These are phyloP conservation scores for Blera fallax DNA, from an alignment of 2,888 invertebrate species.

Conservation along the genomic window DNA sequence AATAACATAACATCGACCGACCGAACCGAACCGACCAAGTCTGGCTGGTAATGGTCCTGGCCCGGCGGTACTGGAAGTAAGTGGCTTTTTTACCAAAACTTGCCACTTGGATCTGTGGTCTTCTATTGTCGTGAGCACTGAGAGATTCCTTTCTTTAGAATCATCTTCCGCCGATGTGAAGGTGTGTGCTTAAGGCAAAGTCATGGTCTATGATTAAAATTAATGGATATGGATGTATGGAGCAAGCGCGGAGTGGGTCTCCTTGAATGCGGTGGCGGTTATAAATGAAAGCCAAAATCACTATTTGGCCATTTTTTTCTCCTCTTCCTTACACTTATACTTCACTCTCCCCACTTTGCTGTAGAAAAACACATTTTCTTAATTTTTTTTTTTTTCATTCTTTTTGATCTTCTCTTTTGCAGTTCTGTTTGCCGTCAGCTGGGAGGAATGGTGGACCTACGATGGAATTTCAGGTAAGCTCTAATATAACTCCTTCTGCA, in stretches of 20 bases:
- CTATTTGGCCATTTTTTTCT: constrained; percentile 22
- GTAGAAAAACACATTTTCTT: constrained; percentile 7
- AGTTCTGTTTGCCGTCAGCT: constrained; percentile 84
- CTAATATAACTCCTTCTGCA: constrained; percentile 33
- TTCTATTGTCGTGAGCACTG: constrained; percentile 45
- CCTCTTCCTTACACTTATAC: not conserved
- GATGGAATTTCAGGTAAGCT: constrained; percentile 95
- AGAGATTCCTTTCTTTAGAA: constrained; percentile 33
- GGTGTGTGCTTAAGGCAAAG: constrained; percentile 74
- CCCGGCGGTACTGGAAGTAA: constrained; percentile 30
- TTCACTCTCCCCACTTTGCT: not conserved
- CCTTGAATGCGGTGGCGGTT: not conserved
- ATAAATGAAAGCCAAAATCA: constrained; percentile 62
- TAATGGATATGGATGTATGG: constrained; percentile 76
- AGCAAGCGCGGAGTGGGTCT: not conserved
- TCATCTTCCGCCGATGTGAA: constrained; percentile 26
- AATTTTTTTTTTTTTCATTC: constrained; percentile 52
- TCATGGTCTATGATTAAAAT: constrained; percentile 80
- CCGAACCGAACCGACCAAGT: constrained; percentile 22
- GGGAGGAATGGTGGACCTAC: constrained; percentile 98
- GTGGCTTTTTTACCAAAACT: constrained; percentile 54
- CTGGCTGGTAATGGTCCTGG: constrained; percentile 59
- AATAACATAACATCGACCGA: constrained; percentile 54
- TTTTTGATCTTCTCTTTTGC: constrained; percentile 69
- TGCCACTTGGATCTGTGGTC: constrained; percentile 19